Base-by-base conservation (phyloP, 2,888 invertebrate species). In the Acronicta leporina region DNA sequence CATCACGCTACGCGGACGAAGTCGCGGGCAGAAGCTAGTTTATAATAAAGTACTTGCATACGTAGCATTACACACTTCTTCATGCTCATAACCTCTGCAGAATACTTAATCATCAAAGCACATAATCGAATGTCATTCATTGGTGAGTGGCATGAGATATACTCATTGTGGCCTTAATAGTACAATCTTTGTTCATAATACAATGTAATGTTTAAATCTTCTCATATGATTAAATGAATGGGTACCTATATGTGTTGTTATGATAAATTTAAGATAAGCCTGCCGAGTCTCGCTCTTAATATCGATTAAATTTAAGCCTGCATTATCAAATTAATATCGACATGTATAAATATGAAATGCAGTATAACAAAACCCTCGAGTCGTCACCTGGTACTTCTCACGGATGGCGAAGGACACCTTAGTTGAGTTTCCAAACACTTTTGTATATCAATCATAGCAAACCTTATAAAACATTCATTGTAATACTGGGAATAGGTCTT, bases 311-410 rank as follows among this genome's bases (percentile, higher is more conserved):
- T 30, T 8, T 8, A 0, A 30, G 41, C 15, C 41, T 27, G 41
- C 45, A 35, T 41, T 41, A 45, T 41, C 3, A 38, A 44, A 49
- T 55, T 25, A 30, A 16, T 47, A 11, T 44, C 16, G 14, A 35
- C 35, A 44, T 20, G 6, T 45, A 42, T 15, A 11, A 43, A 15
- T 30, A 33, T 27, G 51, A 42, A 49, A 55, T 44, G n/a, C 38
- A n/a, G n/a, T 35, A n/a, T 38, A 38, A 11, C 33, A 49, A 55
- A 68, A 45, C 57, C 53, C 47, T 45, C 30, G n/a, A n/a, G n/a
- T n/a, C n/a, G 51, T 59, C 70, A 70, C 27, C 14, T 60, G 70
- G 27, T 25, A 33, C 9, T 50, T 50, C 52, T 49, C 64, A 68
- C 63, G 55, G 27, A 25, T 35, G 10, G 4, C 33, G 44, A 59